phyloP scores from a whole-genome alignment of 2,888 invertebrate species.

The Lycaena phlaeas region DNA sequence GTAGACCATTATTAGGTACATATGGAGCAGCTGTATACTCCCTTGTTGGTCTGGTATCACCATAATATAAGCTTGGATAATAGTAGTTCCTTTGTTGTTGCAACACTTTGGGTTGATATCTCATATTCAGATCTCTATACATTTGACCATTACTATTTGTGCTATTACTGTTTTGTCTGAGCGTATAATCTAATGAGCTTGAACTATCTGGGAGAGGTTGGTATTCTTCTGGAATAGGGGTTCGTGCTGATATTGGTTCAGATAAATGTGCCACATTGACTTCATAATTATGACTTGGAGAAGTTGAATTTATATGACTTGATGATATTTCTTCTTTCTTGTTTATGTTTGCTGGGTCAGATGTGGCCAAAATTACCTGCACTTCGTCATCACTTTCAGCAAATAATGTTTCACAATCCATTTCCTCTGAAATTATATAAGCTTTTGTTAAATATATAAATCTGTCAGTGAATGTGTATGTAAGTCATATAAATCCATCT shows the following conservation, averaged over 20 bases:
- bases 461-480: too few relatives aligned
- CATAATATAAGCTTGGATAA: conserved; percentile 36
- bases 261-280: conserved; percentile 37
- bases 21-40: conserved; percentile 39
- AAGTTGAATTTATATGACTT: conserved; percentile 49
- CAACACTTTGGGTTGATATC: conserved; percentile 54
- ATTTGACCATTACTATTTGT: conserved; percentile 30
- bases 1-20: conserved; percentile 40
- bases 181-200: conserved; percentile 46
- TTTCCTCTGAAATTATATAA: conserved; percentile 63
- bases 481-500: too few relatives aligned
- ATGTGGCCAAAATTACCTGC: conserved; percentile 47
- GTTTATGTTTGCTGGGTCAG: conserved; percentile 28
- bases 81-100: conserved; percentile 37
- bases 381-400: conserved; percentile 78
- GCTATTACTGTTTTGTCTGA: conserved; percentile 34
- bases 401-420: conserved; percentile 77
- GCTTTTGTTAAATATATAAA: conserved; percentile 2
- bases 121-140: conserved; percentile 42
- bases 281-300: conserved; percentile 43
- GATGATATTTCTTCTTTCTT: conserved; percentile 44
- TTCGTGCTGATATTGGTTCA: conserved; percentile 45
- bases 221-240: conserved; percentile 63
- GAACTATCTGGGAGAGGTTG: conserved; percentile 63
- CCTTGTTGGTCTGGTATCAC: conserved; percentile 29